Conservation (phyloP, 1,140 invertebrate species). For the Gryllus bimaculatus region DNA sequence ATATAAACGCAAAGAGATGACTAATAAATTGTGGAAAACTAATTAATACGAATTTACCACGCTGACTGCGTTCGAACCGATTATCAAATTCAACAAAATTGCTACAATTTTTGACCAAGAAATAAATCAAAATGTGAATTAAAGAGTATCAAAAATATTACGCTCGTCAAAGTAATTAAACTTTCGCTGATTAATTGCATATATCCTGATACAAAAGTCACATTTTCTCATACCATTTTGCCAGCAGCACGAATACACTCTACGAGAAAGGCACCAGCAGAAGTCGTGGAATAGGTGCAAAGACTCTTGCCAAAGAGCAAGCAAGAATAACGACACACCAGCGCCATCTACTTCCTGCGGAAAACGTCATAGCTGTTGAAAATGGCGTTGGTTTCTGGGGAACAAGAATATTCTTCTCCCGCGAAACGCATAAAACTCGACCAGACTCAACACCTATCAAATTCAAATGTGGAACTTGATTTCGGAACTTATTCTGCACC, state of each 20-base stretch:
- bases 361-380: slow-evolving; percentile 30
- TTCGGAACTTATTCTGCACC: slow-evolving; percentile 28
- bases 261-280: too few relatives aligned
- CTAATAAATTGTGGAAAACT: slow-evolving; percentile 13
- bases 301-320: too few relatives aligned
- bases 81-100: too few relatives aligned
- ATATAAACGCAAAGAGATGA: not conserved
- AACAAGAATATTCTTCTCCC: slow-evolving; percentile 38
- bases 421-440: slow-evolving; percentile 40
- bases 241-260: not conserved
- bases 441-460: slow-evolving; percentile 28
- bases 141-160: too few relatives aligned
- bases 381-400: slow-evolving; percentile 42
- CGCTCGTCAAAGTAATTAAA: too few relatives aligned
- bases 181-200: too few relatives aligned
- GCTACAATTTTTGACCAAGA: too few relatives aligned
- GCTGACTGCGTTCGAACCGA: slow-evolving; percentile 22
- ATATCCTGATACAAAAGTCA: slow-evolving; percentile 26
- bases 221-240: slow-evolving; percentile 32
- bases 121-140: too few relatives aligned
- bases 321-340: not conserved
- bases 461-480: slow-evolving; percentile 29
- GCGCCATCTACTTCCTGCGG: slow-evolving; percentile 20
- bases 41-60: slow-evolving; percentile 7
- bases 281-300: too few relatives aligned